Evolutionary conservation across 2,113 vertebrate species (phyloP).

Genomic region (Alosa alosa): DNA sequence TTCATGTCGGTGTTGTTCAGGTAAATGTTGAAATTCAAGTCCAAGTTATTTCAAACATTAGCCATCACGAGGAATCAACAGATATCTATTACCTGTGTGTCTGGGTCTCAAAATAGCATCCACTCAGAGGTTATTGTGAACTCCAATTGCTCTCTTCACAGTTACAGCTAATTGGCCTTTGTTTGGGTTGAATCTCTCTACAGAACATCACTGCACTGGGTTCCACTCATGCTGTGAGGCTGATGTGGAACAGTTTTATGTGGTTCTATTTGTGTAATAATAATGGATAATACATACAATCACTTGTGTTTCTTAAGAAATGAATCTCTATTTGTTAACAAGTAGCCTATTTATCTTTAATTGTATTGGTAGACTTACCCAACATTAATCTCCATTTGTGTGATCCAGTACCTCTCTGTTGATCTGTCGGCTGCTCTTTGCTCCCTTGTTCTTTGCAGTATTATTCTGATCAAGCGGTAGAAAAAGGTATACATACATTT

Average conservation of each 20-base stretch:
- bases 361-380: background rate
- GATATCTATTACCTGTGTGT: background rate
- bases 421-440: background rate
- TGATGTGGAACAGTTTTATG: background rate
- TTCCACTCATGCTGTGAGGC: background rate
- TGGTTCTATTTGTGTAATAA: background rate
- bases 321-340: background rate
- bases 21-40: background rate
- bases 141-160: slow-evolving; percentile 22
- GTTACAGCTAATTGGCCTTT: slow-evolving; percentile 19
- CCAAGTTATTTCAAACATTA: background rate
- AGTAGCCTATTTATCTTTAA: background rate
- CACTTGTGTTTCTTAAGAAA: background rate
- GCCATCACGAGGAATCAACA: background rate
- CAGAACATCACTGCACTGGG: slow-evolving; percentile 10
- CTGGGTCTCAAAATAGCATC: background rate
- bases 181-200: background rate
- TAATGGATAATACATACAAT: too few relatives aligned
- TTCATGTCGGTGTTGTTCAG: background rate
- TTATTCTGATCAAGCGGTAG: background rate
- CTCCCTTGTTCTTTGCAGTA: background rate
- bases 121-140: slow-evolving; percentile 9
- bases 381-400: background rate
- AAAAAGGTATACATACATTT: background rate
- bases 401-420: background rate